Evolutionary conservation across 2,797 vertebrate species (phyloP).

Genomic region (Cirrhinus mrigala): DNA sequence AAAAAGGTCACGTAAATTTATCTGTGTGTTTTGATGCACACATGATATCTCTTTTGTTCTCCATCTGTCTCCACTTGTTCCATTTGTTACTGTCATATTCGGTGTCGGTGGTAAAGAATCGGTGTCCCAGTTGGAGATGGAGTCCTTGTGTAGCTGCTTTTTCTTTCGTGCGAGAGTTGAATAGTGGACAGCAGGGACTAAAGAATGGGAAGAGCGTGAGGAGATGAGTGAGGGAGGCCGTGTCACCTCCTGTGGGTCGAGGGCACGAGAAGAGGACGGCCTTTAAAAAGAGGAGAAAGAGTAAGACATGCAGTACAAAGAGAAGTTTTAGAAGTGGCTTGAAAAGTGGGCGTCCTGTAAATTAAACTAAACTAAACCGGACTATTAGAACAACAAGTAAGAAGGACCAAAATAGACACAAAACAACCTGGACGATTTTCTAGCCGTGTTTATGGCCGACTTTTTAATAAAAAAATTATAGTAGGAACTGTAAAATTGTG

Average conservation of each 20-base stretch:
- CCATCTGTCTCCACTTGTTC: constrained; percentile 2
- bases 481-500: not conserved
- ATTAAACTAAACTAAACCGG: not conserved
- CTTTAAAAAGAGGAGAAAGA: not conserved
- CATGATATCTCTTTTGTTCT: constrained; percentile 11
- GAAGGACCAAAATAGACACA: not conserved
- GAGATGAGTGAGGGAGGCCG: constrained; percentile 66
- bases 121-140: not conserved
- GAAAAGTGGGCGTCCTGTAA: not conserved
- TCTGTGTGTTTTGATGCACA: constrained; percentile 39
- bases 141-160: constrained; percentile 7
- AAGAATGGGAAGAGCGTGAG: constrained; percentile 64
- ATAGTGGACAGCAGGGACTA: constrained; percentile 74
- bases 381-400: not conserved
- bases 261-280: not conserved
- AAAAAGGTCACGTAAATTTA: constrained; percentile 58
- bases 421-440: not conserved
- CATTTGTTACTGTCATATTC: constrained; percentile 32
- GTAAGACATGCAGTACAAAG: not conserved
- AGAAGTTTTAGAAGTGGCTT: constrained; percentile 13
- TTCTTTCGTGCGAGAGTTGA: not conserved
- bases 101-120: not conserved
- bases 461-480: not conserved
- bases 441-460: not conserved
- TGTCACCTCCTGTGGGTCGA: constrained; percentile 19